Evolutionary conservation across 2,113 vertebrate species (phyloP), one percentile per base, ranked within the genome.

Genomic region (Oryzias celebensis): DNA sequence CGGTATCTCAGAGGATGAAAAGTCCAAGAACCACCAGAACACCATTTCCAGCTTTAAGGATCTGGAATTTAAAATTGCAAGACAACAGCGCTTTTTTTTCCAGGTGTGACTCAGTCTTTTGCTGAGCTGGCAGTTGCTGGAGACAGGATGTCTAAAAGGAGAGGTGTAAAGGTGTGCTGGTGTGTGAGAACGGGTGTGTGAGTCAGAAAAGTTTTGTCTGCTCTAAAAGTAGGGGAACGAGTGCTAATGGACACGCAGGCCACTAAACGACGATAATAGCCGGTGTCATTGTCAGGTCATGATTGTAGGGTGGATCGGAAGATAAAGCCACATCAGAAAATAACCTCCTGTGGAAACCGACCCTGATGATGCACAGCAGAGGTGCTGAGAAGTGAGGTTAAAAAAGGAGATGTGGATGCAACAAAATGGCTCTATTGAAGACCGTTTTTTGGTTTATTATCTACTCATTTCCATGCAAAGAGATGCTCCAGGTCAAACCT

Each of bases 61-160:
- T 42, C 22, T 51, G 57, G 42, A 55, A 55, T 46, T 62, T 45
- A 6, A n/a, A 24, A 46, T 59, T 62, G 58, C 24, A 58, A 58
- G 60, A 64, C n/a, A 16, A 53, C 44, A 20, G 45, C 55, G 73
- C 58, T 71, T 28, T 74, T 71, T 36, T 71, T 81, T 81, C 66
- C 68, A 83, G 73, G 63, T 72, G 80, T 81, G 82, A 81, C 65
- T 83, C 71, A 79, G n/a, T 57, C 24, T 24, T 43, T 41, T 7
- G 43, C 62, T 63, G 67, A 73, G 72, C 63, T 71, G 68, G 71
- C 48, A 57, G 48, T 52, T 44, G 51, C 62, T 14, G n/a, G 48
- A 63, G 51, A 75, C 71, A 63, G 60, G 42, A 64, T 75, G 80
- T 83, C 68, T 78, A n/a, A n/a, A 12, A 18, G 46, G 3, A 57